Evolutionary conservation across 2,888 invertebrate genomes (phyloP).

Genomic region (Drymonia ruficornis): DNA sequence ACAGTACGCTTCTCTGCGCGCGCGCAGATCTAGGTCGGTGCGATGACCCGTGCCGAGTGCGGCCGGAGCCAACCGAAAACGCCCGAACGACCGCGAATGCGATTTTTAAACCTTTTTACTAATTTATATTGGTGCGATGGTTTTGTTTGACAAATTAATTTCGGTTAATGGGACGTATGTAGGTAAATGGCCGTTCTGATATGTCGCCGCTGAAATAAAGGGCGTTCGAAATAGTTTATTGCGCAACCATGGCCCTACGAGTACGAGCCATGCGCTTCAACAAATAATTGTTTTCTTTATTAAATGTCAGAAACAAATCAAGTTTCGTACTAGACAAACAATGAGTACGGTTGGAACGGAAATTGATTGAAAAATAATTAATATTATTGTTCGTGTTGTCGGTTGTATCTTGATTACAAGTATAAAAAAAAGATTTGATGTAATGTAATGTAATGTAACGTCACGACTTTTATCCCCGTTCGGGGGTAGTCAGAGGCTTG

Average conservation of each 20-base stretch:
- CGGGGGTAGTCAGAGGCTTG: too few species aligned
- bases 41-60: conserved; percentile 58
- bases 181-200: conserved; percentile 35
- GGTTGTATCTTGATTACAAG: too few species aligned
- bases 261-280: conserved; percentile 23
- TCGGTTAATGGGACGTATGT: conserved; percentile 32
- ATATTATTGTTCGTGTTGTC: not conserved
- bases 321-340: conserved; percentile 32
- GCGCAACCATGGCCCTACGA: conserved; percentile 20
- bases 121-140: conserved; percentile 23
- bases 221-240: conserved; percentile 21
- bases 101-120: conserved; percentile 23
- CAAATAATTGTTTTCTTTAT: conserved; percentile 45
- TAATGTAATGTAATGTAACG: too few species aligned
- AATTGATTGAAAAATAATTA: conserved; percentile 28
- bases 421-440: too few species aligned
- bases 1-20: conserved; percentile 34
- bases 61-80: conserved; percentile 39
- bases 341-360: conserved; percentile 31
- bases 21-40: conserved; percentile 60
- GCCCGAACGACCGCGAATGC: conserved; percentile 24
- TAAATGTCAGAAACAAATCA: conserved; percentile 40
- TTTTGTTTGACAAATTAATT: conserved; percentile 39
- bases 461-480: too few species aligned
- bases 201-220: conserved; percentile 17